Conservation (phyloP, 2,113 vertebrate species). For the Corythoichthys intestinalis region DNA sequence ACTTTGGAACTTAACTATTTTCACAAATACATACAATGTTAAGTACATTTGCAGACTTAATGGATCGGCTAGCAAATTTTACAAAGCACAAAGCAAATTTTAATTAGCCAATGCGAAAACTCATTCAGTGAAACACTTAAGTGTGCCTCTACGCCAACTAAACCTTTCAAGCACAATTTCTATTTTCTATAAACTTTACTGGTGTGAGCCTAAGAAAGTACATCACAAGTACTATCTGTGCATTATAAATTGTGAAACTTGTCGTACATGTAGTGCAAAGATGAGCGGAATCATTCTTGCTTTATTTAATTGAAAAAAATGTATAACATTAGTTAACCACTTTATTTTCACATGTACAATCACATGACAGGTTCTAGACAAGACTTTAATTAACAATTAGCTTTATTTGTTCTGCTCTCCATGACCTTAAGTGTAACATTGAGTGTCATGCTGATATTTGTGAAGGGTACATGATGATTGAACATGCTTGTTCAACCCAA, state of each 20-base stretch:
- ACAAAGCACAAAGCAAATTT: slow-evolving; percentile 39
- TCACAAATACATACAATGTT: background rate
- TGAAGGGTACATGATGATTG: slow-evolving; percentile 42
- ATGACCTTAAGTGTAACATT: background rate
- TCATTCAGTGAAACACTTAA: background rate
- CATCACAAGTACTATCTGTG: slow-evolving; percentile 22
- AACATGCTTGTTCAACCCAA: slow-evolving; percentile 39
- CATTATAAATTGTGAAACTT: slow-evolving; percentile 31
- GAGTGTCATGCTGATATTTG: slow-evolving; percentile 28
- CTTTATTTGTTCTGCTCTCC: slow-evolving; percentile 32
- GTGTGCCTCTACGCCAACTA: background rate
- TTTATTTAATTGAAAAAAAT: slow-evolving; percentile 32
- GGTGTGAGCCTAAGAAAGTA: slow-evolving; percentile 12
- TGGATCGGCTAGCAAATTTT: slow-evolving; percentile 4
- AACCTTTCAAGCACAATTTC: slow-evolving; percentile 23
- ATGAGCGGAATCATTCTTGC: slow-evolving; percentile 35
- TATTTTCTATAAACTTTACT: background rate
- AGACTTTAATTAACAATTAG: slow-evolving; percentile 28
- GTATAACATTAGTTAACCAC: slow-evolving; percentile 21
- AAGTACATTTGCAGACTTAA: background rate
- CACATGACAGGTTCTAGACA: slow-evolving; percentile 26
- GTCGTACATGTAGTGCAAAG: slow-evolving; percentile 42
- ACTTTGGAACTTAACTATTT: background rate
- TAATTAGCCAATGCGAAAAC: slow-evolving; percentile 3
- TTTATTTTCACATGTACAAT: slow-evolving; percentile 50